Base-by-base conservation (phyloP, 2,797 vertebrate genomes). In the Buphagus erythrorhynchus region DNA sequence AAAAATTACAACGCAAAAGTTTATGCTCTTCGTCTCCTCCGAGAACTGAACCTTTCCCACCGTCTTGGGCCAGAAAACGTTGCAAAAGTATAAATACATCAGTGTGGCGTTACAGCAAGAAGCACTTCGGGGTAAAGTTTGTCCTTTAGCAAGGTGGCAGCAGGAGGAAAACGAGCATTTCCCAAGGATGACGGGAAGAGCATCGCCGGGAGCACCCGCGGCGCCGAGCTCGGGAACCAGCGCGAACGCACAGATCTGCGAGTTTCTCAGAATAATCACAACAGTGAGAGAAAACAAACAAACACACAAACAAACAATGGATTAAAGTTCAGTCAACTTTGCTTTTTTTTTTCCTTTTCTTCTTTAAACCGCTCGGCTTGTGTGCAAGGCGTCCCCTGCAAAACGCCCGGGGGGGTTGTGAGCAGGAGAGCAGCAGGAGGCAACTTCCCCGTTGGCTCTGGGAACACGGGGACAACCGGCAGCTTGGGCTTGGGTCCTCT, bases 401-500 rank as follows among this genome's bases (percentile, higher is more conserved):
- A 75, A 80, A 0, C 2, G 61, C 82, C 73, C 6, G 1, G 9
- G 18, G 29, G 20, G 11, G 16, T 9, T 77, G 62, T 7, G 2
- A 71, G 77, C 73, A 74, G 90, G 77, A 86, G 48, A 35, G 90
- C 9, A 12, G 80, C 6, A 10, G 38, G 36, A 43, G 81, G 76
- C 8, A 22, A 62, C 57, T 49, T 76, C 80, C 88, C 88, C 33
- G 26, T 55, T 40, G 29, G 68, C 77, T 85, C 61, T 68, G 82
- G 75, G 87, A 91, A 59, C 90, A 22, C 2, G 55, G 93, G 93
- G 97, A 97, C 96, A 0, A 5, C 68, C 5, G 3, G 74, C 31
- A 1, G 84, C 88, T 86, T 26, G 90, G 95, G 46, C 83, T 58
- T 93, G 81, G 91, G 93, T 96, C 83, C 86, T 96, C 96, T 97